These are phyloP conservation scores for Phallusia fumigata DNA, from an alignment of 23 tunicate genomes.

Conservation along the genomic window DNA sequence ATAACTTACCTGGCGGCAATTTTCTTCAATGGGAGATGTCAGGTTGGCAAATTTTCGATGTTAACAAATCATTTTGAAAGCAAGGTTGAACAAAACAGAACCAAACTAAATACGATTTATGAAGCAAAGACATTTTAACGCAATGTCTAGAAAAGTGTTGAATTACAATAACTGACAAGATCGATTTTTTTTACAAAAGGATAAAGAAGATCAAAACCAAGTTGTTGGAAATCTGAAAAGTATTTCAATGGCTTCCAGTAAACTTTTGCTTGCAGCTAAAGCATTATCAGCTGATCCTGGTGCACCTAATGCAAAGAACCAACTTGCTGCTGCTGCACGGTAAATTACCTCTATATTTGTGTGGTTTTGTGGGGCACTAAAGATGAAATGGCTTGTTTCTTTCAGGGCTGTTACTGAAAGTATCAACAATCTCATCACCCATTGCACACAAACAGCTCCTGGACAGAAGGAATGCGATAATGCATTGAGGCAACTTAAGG, in stretches of 20 bases:
- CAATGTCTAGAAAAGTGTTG: too few relatives aligned
- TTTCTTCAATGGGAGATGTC: too few relatives aligned
- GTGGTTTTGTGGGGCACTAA: background rate
- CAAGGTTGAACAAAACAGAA: too few relatives aligned
- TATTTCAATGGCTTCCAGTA: slow-evolving; percentile 94
- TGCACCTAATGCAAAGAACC: slow-evolving; percentile 90
- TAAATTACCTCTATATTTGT: background rate
- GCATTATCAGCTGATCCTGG: slow-evolving; percentile 96
- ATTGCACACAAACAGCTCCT: slow-evolving; percentile 98
- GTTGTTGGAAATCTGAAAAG: slow-evolving; percentile 91
- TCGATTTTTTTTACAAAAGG: slow-evolving; percentile 42
- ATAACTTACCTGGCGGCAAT: too few relatives aligned
- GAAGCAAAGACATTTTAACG: too few relatives aligned
- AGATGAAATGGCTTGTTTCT: background rate
- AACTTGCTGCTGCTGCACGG: slow-evolving; percentile 98
- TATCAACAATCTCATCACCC: slow-evolving; percentile 95
- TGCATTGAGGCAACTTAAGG: slow-evolving; percentile 93
- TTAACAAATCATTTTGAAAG: too few relatives aligned
- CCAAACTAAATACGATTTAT: too few relatives aligned
- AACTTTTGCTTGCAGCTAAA: slow-evolving; percentile 93
- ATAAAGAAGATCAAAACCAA: slow-evolving; percentile 81
- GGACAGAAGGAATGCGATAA: slow-evolving; percentile 99
- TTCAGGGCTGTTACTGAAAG: slow-evolving; percentile 92
- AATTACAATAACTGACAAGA: too few relatives aligned
- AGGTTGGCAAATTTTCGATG: too few relatives aligned